Base-by-base conservation (phyloP, 2,888 invertebrate genomes). In the Cepaea hortensis region DNA sequence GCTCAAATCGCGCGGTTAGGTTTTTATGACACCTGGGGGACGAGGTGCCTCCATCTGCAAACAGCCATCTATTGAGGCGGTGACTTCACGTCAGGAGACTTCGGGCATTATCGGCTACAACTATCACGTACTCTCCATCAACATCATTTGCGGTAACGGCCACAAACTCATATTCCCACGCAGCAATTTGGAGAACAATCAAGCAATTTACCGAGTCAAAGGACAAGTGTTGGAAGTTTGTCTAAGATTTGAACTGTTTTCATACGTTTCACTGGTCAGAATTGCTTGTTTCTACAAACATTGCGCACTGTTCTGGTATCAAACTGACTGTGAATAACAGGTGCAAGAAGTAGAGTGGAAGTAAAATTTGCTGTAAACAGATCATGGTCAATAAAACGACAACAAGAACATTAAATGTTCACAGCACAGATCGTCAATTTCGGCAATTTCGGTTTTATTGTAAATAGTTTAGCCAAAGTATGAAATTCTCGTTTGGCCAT, bases 111-210 rank as follows among this genome's bases (percentile, higher is more conserved):
- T 7, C 35, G 18, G 35, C 79, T 35, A 18, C 61, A 13, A 61
- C 61, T 61, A 23, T 61, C 23, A 79, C 61, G 61, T 3, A 3
- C 1, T 46, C 62, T 62, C 35, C 35, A 15, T 18, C 62, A 79
- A 18, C 79, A 79, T 79, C 79, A 62, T 79, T 79, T 79, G 79
- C 62, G 79, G 79, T 79, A 79, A 62, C 35, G 61, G 62, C 79
- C 79, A 79, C 62, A 79, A 61, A 62, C 35, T 6, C 18, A 62
- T 79, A 4, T 46, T 15, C 9, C 3, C 35, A 55, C 3, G n/a
- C 15, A 50, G 75, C 50, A 76, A 77, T 77, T 61, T 61, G 9
- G 48, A 55, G 35, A 79, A 46, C 15, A 79, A 79, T 79, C 79
- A 79, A 79, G 11, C 62, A 79, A 46, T 79, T 79, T 79, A 79